phyloP scores from a whole-genome alignment of 2,113 vertebrate species.

The Mobula hypostoma region DNA sequence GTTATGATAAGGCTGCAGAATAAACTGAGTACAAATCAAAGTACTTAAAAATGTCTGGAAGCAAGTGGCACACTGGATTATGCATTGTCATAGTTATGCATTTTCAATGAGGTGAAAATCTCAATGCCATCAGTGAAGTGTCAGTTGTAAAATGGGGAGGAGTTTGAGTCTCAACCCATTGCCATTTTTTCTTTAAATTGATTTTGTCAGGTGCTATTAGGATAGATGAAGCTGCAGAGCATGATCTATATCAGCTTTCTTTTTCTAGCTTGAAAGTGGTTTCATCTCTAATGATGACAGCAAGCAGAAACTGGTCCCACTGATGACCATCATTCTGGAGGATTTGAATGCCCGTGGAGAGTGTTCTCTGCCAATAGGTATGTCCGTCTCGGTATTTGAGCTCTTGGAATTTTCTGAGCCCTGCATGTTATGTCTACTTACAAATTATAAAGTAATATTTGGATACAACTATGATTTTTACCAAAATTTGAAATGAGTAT shows the following conservation, averaged over 20 bases:
- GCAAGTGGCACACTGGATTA: neutral
- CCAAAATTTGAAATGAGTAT: neutral
- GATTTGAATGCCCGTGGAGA: slow-evolving; percentile 88
- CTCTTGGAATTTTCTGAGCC: neutral
- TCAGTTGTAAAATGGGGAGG: neutral
- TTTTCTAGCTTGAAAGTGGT: slow-evolving; percentile 80
- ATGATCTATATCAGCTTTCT: neutral
- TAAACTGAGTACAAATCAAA: neutral
- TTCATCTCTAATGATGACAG: slow-evolving; percentile 94
- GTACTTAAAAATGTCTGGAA: neutral
- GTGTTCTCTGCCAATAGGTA: slow-evolving; percentile 89
- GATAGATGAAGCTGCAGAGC: fast-evolving
- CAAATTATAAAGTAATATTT: neutral
- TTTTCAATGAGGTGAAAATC: neutral
- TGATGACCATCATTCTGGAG: slow-evolving; percentile 90
- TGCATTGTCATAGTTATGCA: neutral
- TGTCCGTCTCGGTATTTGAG: neutral
- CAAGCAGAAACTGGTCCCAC: slow-evolving; percentile 89
- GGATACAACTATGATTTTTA: neutral
- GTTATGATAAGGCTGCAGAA: neutral
- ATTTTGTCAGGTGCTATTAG: neutral
- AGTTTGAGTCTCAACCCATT: neutral
- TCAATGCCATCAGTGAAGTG: neutral
- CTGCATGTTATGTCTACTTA: neutral
- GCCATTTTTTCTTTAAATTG: neutral